Base-by-base conservation (phyloP, 2,888 invertebrate genomes). In the Himalopsyche anomala region DNA sequence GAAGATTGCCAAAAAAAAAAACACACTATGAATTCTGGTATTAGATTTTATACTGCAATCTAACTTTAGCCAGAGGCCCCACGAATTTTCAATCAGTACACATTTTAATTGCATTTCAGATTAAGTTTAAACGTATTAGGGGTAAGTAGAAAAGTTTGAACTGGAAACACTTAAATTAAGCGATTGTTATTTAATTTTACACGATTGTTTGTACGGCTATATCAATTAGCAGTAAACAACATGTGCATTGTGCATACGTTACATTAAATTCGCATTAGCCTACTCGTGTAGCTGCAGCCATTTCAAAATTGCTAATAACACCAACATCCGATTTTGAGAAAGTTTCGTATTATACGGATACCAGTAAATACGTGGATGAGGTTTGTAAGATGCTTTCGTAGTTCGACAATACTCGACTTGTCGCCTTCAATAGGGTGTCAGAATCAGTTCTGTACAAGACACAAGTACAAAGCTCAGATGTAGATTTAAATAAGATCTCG, bases 181-280 rank as follows among this genome's bases (percentile, higher is more conserved):
- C 74, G 36, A 74, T 36, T 11, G 69, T 69, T 69, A 69, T 36
- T 69, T 19, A 36, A 69, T 36, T 69, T 17, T 56, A 56, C 56
- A 19, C 19, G 28, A 69, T 69, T 74, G 74, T 74, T 74, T 74
- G 74, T 74, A 74, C 2, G 38, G 74, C 74, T 38, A 74, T 36
- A 74, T 38, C 74, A 74, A 74, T 74, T 74, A 74, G 74, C 36
- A 74, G 74, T 74, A 74, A 74, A 74, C 12, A 74, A 36, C 74
- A 36, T 38, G 74, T 62, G 62, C 28, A 40, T 80, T 80, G 42
- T 45, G 80, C 42, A 51, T 42, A 80, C 80, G 80, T 45, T 56
- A 83, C 82, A 86, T 86, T 86, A 86, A 84, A 84, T 83, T 83
- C 84, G 84, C 86, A 86, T 86, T 86, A 86, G 83, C 83, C 83